A percentile compares a stretch with the other conserved stretches of the same genome.
Conservation (phyloP, 2,797 vertebrate genomes). For the Trichosurus vulpecula region DNA sequence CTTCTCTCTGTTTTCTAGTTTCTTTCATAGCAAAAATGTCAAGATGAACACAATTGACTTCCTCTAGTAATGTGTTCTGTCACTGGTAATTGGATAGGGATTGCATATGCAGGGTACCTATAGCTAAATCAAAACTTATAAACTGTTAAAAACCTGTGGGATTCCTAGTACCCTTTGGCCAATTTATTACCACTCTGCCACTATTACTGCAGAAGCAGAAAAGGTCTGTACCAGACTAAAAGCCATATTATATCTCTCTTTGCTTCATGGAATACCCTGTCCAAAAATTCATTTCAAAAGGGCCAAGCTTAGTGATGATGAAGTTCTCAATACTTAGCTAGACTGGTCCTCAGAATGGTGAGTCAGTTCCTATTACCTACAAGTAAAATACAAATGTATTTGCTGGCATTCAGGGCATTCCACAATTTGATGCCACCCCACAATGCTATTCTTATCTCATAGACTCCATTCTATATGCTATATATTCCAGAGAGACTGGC, state of each 20-base stretch:
- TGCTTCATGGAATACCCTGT: not conserved
- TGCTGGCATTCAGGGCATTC: no score
- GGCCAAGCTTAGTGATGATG: not conserved
- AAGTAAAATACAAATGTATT: not conserved
- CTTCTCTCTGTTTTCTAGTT: not conserved
- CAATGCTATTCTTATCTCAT: not conserved
- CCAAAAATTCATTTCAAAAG: not conserved
- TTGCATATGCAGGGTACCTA: not conserved
- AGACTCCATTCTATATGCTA: not conserved
- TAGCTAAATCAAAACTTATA: not conserved
- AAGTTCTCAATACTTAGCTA: not conserved
- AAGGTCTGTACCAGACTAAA: not conserved
- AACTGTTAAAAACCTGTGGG: not conserved
- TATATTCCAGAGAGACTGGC: not conserved
- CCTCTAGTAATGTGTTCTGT: not conserved
- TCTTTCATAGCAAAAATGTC: not conserved
- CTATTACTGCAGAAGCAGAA: not conserved
- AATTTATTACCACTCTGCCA: not conserved
- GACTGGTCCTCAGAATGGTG: not conserved
- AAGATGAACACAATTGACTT: not conserved
- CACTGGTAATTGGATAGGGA: not conserved
- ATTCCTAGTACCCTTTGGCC: not conserved
- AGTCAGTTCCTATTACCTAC: not conserved
- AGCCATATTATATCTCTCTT: no score
- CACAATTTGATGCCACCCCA: not conserved